Conservation (phyloP, 2,888 invertebrate species). For the Dorcus parallelipipedus region DNA sequence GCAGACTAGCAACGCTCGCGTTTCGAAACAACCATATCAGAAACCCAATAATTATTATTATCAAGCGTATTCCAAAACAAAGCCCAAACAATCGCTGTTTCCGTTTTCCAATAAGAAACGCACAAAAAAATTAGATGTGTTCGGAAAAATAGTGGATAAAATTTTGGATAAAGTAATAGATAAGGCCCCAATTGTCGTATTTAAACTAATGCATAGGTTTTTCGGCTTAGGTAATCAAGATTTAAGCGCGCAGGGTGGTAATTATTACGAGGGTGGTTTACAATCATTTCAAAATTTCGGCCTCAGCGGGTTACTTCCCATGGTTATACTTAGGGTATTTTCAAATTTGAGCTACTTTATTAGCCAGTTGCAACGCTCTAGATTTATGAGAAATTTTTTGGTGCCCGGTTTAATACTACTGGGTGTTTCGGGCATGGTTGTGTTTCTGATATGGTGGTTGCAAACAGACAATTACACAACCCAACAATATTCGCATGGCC, state of each 20-base stretch:
- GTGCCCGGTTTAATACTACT: slow-evolving; percentile 37
- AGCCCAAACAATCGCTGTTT: not conserved
- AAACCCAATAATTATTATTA: not conserved
- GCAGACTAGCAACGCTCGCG: not conserved
- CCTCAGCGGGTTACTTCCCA: slow-evolving; percentile 38
- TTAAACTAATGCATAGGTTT: slow-evolving; percentile 33
- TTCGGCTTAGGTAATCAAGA: slow-evolving; percentile 29
- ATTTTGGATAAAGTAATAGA: slow-evolving; percentile 40
- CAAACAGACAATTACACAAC: slow-evolving; percentile 20
- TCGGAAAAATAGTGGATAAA: slow-evolving; percentile 37
- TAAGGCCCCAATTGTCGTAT: slow-evolving; percentile 27
- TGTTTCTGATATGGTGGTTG: slow-evolving; percentile 45
- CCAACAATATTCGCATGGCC: not conserved
- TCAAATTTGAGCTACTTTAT: slow-evolving; percentile 37
- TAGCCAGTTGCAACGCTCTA: slow-evolving; percentile 38
- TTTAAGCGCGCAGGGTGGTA: not conserved
- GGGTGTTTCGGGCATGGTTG: slow-evolving; percentile 36
- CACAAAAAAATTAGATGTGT: slow-evolving; percentile 28
- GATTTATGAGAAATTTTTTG: slow-evolving; percentile 41
- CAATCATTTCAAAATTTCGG: slow-evolving; percentile 26
- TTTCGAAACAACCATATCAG: not conserved
- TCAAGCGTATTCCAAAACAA: slow-evolving; percentile 8
- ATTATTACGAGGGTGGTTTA: slow-evolving; percentile 5
- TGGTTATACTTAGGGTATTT: slow-evolving; percentile 38
- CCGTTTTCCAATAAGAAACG: not conserved